Conservation (phyloP, 2,113 vertebrate species). For the Anthoscopus minutus region DNA sequence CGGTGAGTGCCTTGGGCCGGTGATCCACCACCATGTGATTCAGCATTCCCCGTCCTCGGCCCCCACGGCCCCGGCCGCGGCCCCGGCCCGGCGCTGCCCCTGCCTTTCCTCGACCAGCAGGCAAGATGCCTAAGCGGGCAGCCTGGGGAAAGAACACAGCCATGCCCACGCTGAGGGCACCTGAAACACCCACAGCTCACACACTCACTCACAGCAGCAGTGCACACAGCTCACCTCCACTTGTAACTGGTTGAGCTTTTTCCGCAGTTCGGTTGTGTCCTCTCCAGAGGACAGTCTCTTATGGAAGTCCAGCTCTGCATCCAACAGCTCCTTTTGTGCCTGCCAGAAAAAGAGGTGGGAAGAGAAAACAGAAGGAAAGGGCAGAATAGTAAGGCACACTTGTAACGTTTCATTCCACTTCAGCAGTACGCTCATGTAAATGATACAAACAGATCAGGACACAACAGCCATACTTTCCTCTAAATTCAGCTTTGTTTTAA, state of each 20-base stretch:
- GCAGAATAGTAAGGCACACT: not conserved
- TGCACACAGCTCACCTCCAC: conserved; percentile 79
- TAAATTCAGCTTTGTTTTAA: not conserved
- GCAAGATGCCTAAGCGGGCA: conserved; percentile 87
- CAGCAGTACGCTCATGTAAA: not conserved
- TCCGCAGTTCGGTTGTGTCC: conserved; percentile 94
- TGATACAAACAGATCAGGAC: not conserved
- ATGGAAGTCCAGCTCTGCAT: conserved; percentile 93
- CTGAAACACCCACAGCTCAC: accelerated
- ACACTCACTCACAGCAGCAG: accelerated
- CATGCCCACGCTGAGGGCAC: not conserved
- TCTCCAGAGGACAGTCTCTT: conserved; percentile 93
- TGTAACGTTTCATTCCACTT: not conserved
- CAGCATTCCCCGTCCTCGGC: conserved; percentile 73
- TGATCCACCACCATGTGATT: conserved; percentile 98
- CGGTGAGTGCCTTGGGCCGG: conserved; percentile 85
- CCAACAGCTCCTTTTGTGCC: conserved; percentile 94
- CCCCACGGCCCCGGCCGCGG: conserved; percentile 83
- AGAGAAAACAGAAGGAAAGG: not conserved
- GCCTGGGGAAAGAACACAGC: conserved; percentile 69
- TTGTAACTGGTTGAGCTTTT: conserved; percentile 88
- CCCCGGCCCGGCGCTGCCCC: conserved; percentile 68
- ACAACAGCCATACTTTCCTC: accelerated
- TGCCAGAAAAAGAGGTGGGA: conserved; percentile 14
- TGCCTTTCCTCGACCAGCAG: conserved; percentile 80